phyloP scores from a whole-genome alignment of 2,113 vertebrate genomes.

The Callipepla californica region DNA sequence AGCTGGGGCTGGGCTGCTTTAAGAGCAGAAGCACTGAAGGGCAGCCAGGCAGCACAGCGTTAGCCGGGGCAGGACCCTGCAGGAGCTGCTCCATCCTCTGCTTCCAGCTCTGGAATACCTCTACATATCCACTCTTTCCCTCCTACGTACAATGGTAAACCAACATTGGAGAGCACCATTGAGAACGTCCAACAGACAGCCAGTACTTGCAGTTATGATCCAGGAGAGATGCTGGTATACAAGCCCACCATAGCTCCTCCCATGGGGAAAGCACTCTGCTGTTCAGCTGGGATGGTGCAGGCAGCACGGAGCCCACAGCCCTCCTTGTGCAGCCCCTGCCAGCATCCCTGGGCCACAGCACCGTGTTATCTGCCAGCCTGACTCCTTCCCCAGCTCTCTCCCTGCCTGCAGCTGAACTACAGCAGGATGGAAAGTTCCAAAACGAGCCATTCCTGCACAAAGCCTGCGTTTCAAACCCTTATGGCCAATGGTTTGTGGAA shows the following conservation, averaged over 20 bases:
- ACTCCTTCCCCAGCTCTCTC: background rate
- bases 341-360: background rate
- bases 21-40: background rate
- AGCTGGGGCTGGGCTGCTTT: background rate
- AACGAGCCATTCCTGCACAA: background rate
- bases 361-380: background rate
- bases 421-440: constrained; percentile 33
- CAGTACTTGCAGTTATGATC: background rate
- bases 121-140: background rate
- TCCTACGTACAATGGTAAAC: background rate
- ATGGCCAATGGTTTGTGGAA: background rate
- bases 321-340: background rate
- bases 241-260: background rate
- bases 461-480: background rate
- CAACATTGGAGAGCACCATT: background rate
- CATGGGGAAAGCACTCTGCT: background rate
- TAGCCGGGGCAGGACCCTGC: background rate
- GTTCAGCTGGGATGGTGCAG: background rate
- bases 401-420: background rate
- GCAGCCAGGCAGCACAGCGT: background rate
- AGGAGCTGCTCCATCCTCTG: background rate
- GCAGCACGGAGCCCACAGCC: background rate
- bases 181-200: background rate
- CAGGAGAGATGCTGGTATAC: background rate
- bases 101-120: too few relatives aligned